phyloP scores from a whole-genome alignment of 2,797 vertebrate genomes.

The Cirrhinus mrigala region DNA sequence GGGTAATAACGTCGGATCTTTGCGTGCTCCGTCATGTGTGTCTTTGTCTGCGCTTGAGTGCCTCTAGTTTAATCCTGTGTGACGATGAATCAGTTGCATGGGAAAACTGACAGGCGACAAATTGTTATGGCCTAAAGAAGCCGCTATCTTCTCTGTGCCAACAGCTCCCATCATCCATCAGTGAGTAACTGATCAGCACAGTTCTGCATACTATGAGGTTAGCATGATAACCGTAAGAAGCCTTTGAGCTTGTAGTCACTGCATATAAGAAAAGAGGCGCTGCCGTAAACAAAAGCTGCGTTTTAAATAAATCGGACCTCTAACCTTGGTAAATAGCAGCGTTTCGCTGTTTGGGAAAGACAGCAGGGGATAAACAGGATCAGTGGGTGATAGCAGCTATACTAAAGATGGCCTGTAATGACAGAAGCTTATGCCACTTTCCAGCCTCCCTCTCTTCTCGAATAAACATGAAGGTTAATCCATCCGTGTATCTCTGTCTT shows the following conservation, averaged over 20 bases:
- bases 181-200: constrained; percentile 40
- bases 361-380: constrained; percentile 82
- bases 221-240: constrained; percentile 18
- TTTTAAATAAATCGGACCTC: constrained; percentile 54
- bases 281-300: constrained; percentile 27
- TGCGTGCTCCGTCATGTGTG: constrained; percentile 16
- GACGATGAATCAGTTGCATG: constrained; percentile 48
- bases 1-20: constrained; percentile 31
- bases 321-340: constrained; percentile 41
- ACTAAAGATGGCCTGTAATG: constrained; percentile 79
- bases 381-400: constrained; percentile 76
- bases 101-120: constrained; percentile 43
- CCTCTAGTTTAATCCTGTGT: constrained; percentile 43
- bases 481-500: constrained; percentile 53
- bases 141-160: constrained; percentile 30
- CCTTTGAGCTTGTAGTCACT: constrained; percentile 26
- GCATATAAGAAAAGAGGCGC: constrained; percentile 9
- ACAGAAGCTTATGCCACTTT: constrained; percentile 70
- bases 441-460: constrained; percentile 68
- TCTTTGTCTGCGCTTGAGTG: constrained; percentile 44
- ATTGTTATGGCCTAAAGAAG: constrained; percentile 52
- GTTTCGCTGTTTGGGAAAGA: constrained; percentile 27
- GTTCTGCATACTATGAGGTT: constrained; percentile 30
- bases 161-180: constrained; percentile 50
- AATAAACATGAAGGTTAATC: constrained; percentile 82